Conservation (phyloP, 2,113 vertebrate genomes). For the Forbesichthys papilliferus region DNA sequence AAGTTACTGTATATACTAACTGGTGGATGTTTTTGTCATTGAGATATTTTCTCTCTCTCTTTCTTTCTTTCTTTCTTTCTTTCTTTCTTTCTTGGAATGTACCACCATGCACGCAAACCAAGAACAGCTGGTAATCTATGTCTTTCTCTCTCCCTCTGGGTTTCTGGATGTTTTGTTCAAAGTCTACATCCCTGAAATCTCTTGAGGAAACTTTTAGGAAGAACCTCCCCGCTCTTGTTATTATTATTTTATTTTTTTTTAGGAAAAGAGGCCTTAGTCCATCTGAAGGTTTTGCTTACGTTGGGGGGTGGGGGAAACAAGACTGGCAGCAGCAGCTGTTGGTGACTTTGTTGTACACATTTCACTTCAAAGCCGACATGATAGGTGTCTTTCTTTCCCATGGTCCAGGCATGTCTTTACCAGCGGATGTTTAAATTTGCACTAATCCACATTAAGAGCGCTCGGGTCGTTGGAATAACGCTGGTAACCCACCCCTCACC, state of each 20-base stretch:
- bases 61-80: background rate
- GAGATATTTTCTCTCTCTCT: background rate
- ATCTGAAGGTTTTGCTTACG: constrained; percentile 22
- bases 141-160: constrained; percentile 1
- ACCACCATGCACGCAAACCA: constrained; percentile 11
- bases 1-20: too few relatives aligned
- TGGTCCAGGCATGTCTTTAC: constrained; percentile 28
- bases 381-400: constrained; percentile 40
- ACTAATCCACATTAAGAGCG: constrained; percentile 55
- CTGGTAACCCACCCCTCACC: background rate
- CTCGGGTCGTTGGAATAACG: constrained; percentile 28
- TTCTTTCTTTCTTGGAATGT: constrained; percentile 7
- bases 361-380: constrained; percentile 34
- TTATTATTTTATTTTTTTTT: background rate
- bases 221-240: background rate
- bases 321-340: constrained; percentile 39
- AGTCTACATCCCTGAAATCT: constrained; percentile 25
- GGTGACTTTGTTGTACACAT: background rate
- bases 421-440: constrained; percentile 58
- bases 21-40: background rate
- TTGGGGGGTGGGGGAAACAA: background rate
- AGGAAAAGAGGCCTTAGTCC: constrained; percentile 9
- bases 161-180: constrained; percentile 17
- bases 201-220: constrained; percentile 26
- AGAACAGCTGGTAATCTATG: constrained; percentile 29